These are phyloP conservation scores for Lampropteryx suffumata DNA, from an alignment of 2,888 invertebrate species.

Conservation along the genomic window DNA sequence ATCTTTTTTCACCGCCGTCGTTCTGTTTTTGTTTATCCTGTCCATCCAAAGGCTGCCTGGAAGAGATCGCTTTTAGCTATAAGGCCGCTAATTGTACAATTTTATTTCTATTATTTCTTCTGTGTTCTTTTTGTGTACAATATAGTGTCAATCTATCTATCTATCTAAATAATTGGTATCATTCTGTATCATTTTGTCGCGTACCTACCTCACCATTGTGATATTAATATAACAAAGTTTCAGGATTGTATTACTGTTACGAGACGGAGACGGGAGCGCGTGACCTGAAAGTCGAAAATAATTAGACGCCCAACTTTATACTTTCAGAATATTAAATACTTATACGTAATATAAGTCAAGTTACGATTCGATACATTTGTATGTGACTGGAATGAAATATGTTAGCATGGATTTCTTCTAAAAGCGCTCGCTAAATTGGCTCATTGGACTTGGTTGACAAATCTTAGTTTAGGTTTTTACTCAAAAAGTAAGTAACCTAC, in stretches of 20 bases:
- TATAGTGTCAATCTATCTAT: too few species aligned
- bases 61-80: too few species aligned
- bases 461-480: too few species aligned
- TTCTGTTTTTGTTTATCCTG: too few species aligned
- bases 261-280: constrained; percentile 38
- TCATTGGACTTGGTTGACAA: too few species aligned
- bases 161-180: constrained; percentile 3
- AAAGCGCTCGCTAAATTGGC: constrained; percentile 18
- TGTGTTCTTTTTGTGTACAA: too few species aligned
- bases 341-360: constrained; percentile 10
- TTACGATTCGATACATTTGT: constrained; percentile 22
- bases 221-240: constrained; percentile 45
- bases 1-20: too few species aligned
- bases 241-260: constrained; percentile 40
- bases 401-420: constrained; percentile 4
- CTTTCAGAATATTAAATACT: too few species aligned
- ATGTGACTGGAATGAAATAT: constrained; percentile 25
- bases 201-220: constrained; percentile 15
- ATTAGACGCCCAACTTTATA: constrained; percentile 28
- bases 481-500: too few species aligned
- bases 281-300: constrained; percentile 46
- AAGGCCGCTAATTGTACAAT: too few species aligned
- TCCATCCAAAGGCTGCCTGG: too few species aligned
- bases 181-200: background rate
- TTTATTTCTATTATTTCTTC: too few species aligned